phyloP scores from a whole-genome alignment of 2,797 vertebrate species.

The Hafferia zeledoni region DNA sequence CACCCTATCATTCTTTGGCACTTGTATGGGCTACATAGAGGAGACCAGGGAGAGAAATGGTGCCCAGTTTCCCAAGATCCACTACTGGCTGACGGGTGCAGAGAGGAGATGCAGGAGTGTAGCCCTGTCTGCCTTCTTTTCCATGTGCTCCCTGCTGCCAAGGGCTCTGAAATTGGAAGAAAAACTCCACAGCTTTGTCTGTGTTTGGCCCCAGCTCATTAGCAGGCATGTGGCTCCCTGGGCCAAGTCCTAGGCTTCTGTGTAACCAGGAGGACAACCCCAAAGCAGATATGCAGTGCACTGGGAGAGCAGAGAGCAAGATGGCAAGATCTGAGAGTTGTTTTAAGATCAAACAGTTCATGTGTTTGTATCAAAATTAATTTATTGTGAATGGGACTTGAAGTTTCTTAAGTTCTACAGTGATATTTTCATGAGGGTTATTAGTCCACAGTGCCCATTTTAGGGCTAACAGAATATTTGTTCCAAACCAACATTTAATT shows the following conservation, averaged over 20 bases:
- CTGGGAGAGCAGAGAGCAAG: not conserved
- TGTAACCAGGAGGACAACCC: not conserved
- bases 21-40: not conserved
- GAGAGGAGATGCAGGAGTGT: not conserved
- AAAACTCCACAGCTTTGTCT: not conserved
- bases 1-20: rapidly evolving
- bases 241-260: not conserved
- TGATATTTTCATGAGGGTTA: not conserved
- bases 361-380: not conserved
- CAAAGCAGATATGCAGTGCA: not conserved
- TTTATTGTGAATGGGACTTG: not conserved
- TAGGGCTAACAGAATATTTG: not conserved
- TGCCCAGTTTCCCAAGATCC: not conserved
- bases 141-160: not conserved
- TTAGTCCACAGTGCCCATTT: not conserved
- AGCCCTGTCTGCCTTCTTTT: not conserved
- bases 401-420: not conserved
- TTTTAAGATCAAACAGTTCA: not conserved
- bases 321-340: not conserved
- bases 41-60: not conserved
- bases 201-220: not conserved
- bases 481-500: not conserved
- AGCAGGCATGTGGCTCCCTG: not conserved
- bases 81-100: not conserved
- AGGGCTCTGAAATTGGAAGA: not conserved